Evolutionary conservation across 2,113 vertebrate species (phyloP).

Genomic region (Mastomys coucha): DNA sequence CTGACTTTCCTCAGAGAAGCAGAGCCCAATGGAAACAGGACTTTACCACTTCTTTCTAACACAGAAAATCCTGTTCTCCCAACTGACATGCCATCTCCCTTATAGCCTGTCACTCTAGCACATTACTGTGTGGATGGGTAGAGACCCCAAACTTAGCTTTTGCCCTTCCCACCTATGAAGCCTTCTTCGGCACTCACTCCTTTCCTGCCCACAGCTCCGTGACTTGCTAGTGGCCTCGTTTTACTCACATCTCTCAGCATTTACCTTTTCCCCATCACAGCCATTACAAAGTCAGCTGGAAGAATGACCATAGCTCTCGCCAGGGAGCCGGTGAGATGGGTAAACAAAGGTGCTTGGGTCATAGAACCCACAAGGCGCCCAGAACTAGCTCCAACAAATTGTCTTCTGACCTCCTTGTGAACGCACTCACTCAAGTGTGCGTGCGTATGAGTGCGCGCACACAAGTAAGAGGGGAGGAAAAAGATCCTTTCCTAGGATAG

Average conservation of each 20-base stretch:
- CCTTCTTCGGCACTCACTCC: background rate
- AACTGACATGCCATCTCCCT: fast-evolving
- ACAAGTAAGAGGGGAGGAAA: too few species aligned
- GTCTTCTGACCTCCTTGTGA: background rate
- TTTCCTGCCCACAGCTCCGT: background rate
- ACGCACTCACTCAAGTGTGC: background rate
- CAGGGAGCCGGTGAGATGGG: background rate
- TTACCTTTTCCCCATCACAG: background rate
- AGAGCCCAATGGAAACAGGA: background rate
- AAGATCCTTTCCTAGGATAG: background rate
- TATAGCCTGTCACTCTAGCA: background rate
- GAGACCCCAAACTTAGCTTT: background rate
- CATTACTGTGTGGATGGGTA: fast-evolving
- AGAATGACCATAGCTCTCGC: background rate
- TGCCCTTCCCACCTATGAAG: background rate
- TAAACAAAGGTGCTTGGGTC: background rate
- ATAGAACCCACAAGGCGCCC: background rate
- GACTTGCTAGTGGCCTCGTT: background rate
- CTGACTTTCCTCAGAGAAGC: background rate
- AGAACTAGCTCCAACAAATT: background rate
- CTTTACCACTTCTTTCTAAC: background rate
- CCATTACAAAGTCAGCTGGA: background rate
- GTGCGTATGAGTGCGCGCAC: too few species aligned
- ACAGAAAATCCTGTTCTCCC: background rate
- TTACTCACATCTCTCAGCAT: background rate